Conservation (phyloP, 2,113 vertebrate species). For the Fregetta grallaria region DNA sequence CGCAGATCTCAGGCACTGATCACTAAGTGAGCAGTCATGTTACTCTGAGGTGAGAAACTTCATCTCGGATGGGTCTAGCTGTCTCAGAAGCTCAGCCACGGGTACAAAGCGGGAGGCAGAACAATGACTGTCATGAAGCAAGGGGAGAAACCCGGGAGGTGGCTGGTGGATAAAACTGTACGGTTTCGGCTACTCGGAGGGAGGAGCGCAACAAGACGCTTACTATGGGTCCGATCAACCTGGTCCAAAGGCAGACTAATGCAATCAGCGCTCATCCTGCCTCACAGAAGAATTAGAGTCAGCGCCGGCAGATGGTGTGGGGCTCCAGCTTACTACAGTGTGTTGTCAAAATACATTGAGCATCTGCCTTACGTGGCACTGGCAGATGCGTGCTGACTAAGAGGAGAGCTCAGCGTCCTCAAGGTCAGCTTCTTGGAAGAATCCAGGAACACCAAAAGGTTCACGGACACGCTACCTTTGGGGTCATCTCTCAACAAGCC, state of each 20-base stretch:
- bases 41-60: background rate
- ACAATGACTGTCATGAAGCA: background rate
- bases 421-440: background rate
- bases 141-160: too few relatives aligned
- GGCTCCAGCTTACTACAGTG: background rate
- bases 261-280: background rate
- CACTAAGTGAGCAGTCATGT: background rate
- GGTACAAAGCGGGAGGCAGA: background rate
- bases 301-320: background rate
- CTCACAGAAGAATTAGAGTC: background rate
- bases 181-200: background rate
- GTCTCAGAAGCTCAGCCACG: background rate
- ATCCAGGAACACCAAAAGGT: background rate
- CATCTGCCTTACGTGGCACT: accelerated
- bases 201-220: background rate
- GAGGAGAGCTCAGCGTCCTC: background rate
- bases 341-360: background rate
- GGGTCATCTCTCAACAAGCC: background rate
- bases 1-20: accelerated
- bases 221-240: background rate
- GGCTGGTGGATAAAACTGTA: background rate
- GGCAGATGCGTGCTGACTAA: too few relatives aligned
- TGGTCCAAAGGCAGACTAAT: background rate
- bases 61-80: background rate
- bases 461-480: background rate